Base-by-base conservation (phyloP, 2,113 vertebrate species). In the Pterocles orientalis region DNA sequence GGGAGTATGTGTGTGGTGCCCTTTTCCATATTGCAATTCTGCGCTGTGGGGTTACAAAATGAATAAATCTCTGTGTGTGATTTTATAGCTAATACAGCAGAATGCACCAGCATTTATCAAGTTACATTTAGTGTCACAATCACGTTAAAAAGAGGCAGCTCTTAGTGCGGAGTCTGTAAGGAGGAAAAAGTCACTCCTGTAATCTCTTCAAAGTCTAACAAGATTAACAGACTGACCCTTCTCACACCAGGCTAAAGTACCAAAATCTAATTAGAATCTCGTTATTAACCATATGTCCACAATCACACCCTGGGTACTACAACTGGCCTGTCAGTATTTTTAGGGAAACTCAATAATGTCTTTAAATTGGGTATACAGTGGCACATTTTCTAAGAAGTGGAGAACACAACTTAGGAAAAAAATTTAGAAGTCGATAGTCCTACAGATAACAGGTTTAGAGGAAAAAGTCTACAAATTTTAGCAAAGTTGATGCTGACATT, bases 171-270 rank as follows among this genome's bases (percentile, higher is more conserved):
- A 86, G 78, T 80, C 78, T 80, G 84, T 57, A 70, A 81, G 41
- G 21, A 95, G 45, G 70, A 68, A 94, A 91, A 96, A 84, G 70
- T 87, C 66, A 39, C 71, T 90, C 45, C 34, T 34, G 54, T 95
- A 86, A 97, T 95, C 92, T 95, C 54, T 80, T 95, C 75, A 54
- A 85, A 85, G 79, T 64, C 82, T 96, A 96, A 97, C 57, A 5
- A 3, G 31, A 96, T 96, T 94, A 96, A 79, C 56, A 79, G 78
- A 29, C 87, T 95, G 93, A 91, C 93, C 78, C 91, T 94, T 85
- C 87, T 95, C 90, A 90, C 85, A 77, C 47, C 75, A 80, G 87
- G 79, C 66, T 94, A 72, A 94, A 95, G 45, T 73, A 88, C 66
- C 70, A 90, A 87, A 95, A 96, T 94, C 87, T 93, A 82, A 94